Evolutionary conservation across 2,797 vertebrate genomes (phyloP), one percentile per base, ranked within the genome.

Genomic region (Thunnus albacares): DNA sequence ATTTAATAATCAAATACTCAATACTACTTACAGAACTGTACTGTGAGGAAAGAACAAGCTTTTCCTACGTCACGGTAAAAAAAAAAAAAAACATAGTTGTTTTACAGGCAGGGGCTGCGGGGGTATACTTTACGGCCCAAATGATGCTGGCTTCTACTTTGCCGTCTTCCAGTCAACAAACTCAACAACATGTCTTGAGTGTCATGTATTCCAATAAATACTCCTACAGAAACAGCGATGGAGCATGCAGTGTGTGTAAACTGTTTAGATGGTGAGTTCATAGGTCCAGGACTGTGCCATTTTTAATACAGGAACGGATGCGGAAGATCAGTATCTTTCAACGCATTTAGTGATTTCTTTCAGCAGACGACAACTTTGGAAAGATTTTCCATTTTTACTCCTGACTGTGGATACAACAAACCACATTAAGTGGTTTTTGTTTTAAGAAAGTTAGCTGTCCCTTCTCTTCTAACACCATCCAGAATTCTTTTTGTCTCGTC

Each of bases 391-490:
- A 52, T 75, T 43, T 75, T 38, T 28, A 5, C 45, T 24, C 61
- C 22, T 64, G 65, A 53, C 24, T 59, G 14, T 59, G 38, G 65
- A 68, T 28, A 58, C 20, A 75, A 26, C 18, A 26, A 17, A 55
- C 4, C 26, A 52, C 65, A 30, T 73, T 53, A 63, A 81, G 70
- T 57, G 65, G 33, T 28, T 75, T 77, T 79, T 72, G 51, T 24
- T 72, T 74, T 20, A 41, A 56, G 12, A 74, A 72, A 80, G 26
- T 43, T 53, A 6, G 45, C 47, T 51, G 47, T 20, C 7, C 13
- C 33, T 49, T 35, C 14, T 33, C 62, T 62, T 61, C 3, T 55
- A 72, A 71, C 17, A 43, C 2, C 22, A 53, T n/a, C 5, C 20
- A 63, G 38, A 30, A 38, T 11, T 38, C 2, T 38, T 38, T 38